Percentiles rank a stretch among this genome's conserved stretches.
These are phyloP conservation scores for Pseudopodoces humilis DNA, from an alignment of 2,113 vertebrate genomes.

Conservation along the genomic window DNA sequence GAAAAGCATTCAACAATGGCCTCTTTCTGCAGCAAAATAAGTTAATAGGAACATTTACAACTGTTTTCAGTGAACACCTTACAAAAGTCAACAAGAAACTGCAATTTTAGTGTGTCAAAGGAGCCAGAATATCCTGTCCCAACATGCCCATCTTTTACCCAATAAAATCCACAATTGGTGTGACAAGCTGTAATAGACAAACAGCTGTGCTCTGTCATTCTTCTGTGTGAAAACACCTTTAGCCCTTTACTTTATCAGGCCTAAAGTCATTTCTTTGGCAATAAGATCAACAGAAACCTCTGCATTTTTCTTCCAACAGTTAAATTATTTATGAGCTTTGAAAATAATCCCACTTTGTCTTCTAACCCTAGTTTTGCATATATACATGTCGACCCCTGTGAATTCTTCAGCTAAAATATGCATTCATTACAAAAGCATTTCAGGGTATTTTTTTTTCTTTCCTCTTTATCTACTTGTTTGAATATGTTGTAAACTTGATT, in stretches of 20 bases:
- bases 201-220: background rate
- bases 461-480: conserved; percentile 63
- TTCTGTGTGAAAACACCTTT: conserved; percentile 2
- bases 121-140: background rate
- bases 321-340: conserved; percentile 60
- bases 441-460: conserved; percentile 8
- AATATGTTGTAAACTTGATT: conserved; percentile 70
- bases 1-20: background rate
- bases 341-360: conserved; percentile 52
- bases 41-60: background rate
- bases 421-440: conserved; percentile 60
- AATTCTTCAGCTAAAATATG: conserved; percentile 54
- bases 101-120: background rate
- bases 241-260: conserved; percentile 10
- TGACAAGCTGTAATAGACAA: conserved; percentile 16
- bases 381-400: background rate
- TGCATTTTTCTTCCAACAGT: conserved; percentile 16
- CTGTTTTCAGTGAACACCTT: background rate
- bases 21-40: background rate
- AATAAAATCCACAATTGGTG: background rate
- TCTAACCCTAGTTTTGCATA: conserved; percentile 58
- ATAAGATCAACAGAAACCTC: conserved; percentile 19
- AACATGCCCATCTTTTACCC: conserved; percentile 16
- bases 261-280: conserved; percentile 16
- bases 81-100: conserved; percentile 22